These are phyloP conservation scores for Pogonomyrmex californicus DNA, from an alignment of 1,140 invertebrate species.

Conservation along the genomic window DNA sequence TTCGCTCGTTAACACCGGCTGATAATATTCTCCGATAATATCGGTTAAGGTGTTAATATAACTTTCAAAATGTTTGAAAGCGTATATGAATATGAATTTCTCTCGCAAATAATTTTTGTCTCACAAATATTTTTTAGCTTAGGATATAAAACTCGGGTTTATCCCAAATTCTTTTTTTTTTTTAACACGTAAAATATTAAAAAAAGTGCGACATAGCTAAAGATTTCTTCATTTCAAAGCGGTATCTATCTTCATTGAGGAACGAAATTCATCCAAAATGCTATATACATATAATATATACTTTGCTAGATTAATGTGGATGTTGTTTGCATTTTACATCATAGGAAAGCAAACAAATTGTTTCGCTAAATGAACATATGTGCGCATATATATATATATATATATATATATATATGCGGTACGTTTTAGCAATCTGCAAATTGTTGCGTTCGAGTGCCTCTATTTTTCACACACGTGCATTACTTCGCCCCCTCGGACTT, in stretches of 20 bases:
- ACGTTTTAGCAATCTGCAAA: conserved; percentile 40
- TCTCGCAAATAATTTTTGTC: not conserved
- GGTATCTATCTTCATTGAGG: not conserved
- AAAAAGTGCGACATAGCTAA: not conserved
- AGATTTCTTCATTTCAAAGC: not conserved
- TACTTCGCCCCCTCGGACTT: not conserved
- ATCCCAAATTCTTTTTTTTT: too few relatives aligned
- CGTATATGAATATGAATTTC: not conserved
- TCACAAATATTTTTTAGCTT: not conserved
- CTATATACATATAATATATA: too few relatives aligned
- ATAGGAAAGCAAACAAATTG: not conserved
- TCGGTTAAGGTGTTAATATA: conserved; percentile 11
- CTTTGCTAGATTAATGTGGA: not conserved
- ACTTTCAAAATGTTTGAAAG: not conserved
- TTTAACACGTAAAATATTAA: not conserved
- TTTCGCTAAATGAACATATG: not conserved
- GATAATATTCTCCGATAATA: conserved; percentile 43
- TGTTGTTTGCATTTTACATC: not conserved
- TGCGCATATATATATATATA: too few relatives aligned
- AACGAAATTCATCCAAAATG: not conserved
- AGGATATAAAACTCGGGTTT: not conserved
- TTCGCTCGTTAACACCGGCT: conserved; percentile 26
- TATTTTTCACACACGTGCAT: conserved; percentile 46
- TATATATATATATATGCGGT: not conserved
- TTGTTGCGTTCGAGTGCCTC: conserved; percentile 15